These are phyloP conservation scores for Dicycla oo DNA, from an alignment of 2,888 invertebrate genomes.

Conservation along the genomic window DNA sequence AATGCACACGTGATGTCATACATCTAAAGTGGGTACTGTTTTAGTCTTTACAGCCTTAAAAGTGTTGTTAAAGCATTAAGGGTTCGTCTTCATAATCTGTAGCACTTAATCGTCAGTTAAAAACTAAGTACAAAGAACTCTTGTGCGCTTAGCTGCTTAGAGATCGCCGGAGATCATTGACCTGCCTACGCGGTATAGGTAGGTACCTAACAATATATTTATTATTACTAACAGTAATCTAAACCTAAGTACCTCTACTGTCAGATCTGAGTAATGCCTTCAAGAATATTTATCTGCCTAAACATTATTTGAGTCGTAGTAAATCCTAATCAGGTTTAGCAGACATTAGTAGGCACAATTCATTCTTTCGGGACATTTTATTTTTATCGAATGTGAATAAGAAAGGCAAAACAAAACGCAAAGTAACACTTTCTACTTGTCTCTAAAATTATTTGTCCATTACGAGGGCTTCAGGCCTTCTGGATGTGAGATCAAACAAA, in stretches of 20 bases:
- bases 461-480: background rate
- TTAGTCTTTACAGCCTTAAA: constrained; percentile 12
- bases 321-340: too few species aligned
- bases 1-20: constrained; percentile 46
- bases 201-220: constrained; percentile 19
- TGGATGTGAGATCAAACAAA: constrained; percentile 1
- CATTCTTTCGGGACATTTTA: background rate
- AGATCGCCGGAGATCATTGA: constrained; percentile 28
- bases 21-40: constrained; percentile 11
- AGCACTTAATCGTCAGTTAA: constrained; percentile 19
- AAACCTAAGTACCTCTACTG: background rate
- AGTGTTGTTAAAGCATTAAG: constrained; percentile 22
- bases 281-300: background rate
- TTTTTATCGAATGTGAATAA: background rate
- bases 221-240: constrained; percentile 13
- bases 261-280: constrained; percentile 2
- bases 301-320: too few species aligned
- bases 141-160: constrained; percentile 27
- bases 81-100: constrained; percentile 14
- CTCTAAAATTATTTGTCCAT: background rate
- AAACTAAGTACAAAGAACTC: constrained; percentile 23
- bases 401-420: background rate
- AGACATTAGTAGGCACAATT: background rate
- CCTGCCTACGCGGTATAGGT: constrained; percentile 9
- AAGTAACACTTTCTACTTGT: background rate